Evolutionary conservation across 2,797 vertebrate species (phyloP).

Genomic region (Enteromius treurensis): DNA sequence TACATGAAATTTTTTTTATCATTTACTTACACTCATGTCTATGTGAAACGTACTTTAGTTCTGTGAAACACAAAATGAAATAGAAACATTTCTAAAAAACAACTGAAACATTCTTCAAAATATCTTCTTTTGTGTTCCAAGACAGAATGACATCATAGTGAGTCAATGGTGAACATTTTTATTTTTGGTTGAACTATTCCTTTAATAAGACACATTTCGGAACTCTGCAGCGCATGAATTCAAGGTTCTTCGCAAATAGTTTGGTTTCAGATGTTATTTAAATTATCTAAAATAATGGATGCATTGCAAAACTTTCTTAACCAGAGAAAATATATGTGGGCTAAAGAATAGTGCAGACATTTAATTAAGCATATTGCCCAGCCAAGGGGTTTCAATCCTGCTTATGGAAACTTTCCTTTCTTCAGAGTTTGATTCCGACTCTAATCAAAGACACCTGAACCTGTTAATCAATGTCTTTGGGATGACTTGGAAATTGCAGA

Average conservation of each 20-base stretch:
- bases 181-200: neutral
- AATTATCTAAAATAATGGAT: neutral
- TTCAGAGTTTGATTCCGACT: neutral
- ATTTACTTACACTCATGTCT: neutral
- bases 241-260: neutral
- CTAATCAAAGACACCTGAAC: constrained; percentile 36
- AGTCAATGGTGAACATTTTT: no score
- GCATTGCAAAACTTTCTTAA: no score
- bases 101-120: neutral
- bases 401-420: neutral
- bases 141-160: no score
- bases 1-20: neutral
- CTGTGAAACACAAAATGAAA: neutral
- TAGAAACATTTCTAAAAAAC: neutral
- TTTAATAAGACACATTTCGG: neutral
- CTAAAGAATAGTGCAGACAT: no score
- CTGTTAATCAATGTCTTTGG: constrained; percentile 22
- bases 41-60: neutral
- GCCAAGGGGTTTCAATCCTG: neutral
- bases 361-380: constrained; percentile 21
- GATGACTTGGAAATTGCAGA: constrained; percentile 20
- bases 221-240: neutral
- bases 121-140: neutral
- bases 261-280: neutral
- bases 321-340: no score